Base-by-base conservation (phyloP, 1,140 invertebrate genomes). In the Cataglyphis hispanica region DNA sequence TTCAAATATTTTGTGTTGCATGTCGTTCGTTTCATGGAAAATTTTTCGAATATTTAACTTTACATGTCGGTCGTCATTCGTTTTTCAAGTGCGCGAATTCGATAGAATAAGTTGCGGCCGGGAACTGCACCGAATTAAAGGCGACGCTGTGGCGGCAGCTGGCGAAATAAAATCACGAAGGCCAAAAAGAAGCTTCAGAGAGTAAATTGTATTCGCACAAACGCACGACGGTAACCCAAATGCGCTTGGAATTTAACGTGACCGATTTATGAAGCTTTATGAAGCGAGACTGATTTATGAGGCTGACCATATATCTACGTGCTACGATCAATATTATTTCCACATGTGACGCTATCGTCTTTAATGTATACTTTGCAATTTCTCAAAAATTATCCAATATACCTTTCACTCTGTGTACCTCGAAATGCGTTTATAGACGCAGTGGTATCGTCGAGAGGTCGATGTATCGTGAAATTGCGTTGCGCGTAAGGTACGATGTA, bases 131-230 rank as follows among this genome's bases (percentile, higher is more conserved):
- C 78, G 67, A 83, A 83, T 83, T 83, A 83, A 83, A 74, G 67
- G 78, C 78, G 78, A 83, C 78, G 78, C 67, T 16, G 16, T 34
- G 78, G 78, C 78, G 53, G 78, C 78, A 83, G 67, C 67, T 83
- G 78, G 78, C 67, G n/a, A 74, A 83, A 74, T 83, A 83, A 83
- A 83, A 83, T 83, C 40, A 83, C 67, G 19, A 60, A 56, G 4
- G 1, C 19, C 25, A 74, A 83, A 72, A 37, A 72, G 67, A 60
- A 61, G 19, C n/a, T 11, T 11, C 22, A 19, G 78, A 27, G 53
- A 81, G 50, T 81, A 40, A 81, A 81, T 53, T 81, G 46, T 63
- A 60, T 80, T 16, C 66, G 19, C 27, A 46, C 31, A 31, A 56
- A 60, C 37, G 46, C 31, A 69, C 63, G 34, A 19, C 13, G 25